These are phyloP conservation scores for Gnathonemus longibarbis DNA, from an alignment of 2,113 vertebrate species.

Conservation along the genomic window DNA sequence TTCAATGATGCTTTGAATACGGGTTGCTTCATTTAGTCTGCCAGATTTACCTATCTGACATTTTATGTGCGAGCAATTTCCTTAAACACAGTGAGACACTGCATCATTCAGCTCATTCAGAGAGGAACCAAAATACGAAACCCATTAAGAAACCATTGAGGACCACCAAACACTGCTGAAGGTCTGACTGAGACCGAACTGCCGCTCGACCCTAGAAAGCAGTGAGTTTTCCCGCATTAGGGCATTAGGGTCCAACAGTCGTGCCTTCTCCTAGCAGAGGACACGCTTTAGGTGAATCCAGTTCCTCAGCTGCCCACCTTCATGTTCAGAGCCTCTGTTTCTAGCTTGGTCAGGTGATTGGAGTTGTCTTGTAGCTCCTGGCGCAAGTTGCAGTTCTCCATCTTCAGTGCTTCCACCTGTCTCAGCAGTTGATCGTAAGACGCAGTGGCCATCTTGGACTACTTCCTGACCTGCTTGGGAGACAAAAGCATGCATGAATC, in stretches of 20 bases:
- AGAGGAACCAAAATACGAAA: neutral
- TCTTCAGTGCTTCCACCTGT: slow-evolving; percentile 97
- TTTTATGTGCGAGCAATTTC: neutral
- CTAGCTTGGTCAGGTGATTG: slow-evolving; percentile 93
- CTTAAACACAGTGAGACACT: neutral
- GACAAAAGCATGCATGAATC: neutral
- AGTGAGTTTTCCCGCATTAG: neutral
- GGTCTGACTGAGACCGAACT: neutral
- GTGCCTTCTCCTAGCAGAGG: neutral
- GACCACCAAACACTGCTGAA: neutral
- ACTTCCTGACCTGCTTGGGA: slow-evolving; percentile 62
- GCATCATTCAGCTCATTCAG: neutral
- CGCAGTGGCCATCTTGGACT: slow-evolving; percentile 90
- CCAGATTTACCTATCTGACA: neutral
- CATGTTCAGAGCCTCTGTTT: slow-evolving; percentile 95
- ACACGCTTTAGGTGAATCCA: neutral
- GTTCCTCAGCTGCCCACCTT: slow-evolving; percentile 66
- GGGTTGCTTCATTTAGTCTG: neutral
- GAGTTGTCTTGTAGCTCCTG: slow-evolving; percentile 99
- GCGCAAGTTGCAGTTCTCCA: slow-evolving; percentile 97
- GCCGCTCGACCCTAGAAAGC: neutral
- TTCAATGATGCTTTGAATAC: neutral
- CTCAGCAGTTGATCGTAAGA: slow-evolving; percentile 98
- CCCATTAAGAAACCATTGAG: neutral
- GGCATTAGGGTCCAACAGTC: neutral